Base-by-base conservation (phyloP, 1,140 invertebrate species). In the Solenopsis fugax region DNA sequence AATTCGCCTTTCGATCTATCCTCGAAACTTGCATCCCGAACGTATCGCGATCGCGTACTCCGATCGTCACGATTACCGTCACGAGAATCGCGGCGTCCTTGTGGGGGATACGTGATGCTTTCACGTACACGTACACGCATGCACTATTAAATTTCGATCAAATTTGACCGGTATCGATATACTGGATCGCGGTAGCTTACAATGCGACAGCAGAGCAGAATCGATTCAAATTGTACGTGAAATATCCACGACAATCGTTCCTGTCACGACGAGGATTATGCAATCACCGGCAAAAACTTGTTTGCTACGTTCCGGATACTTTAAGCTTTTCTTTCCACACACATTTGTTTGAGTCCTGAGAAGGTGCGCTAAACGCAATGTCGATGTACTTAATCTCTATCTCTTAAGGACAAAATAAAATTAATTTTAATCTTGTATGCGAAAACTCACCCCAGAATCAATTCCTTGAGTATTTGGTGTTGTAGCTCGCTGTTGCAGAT, bases 391-490 rank as follows among this genome's bases (percentile, higher is more conserved):
- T 34, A 13, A 56, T 60, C n/a, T 67, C 41, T 65, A 29, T 34
- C 73, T 9, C 34, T 82, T 50, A 34, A n/a, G 6, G 4, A 29
- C 24, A 6, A 58, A 48, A 29, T 72, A 48, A 50, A 56, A 67
- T 54, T 52, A 81, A 54, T 73, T 52, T 12, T 18, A 50, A 58
- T 12, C 2, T 5, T 58, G 13, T 41, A 58, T 34, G 16, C 54
- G 52, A 75, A 65, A 54, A 94, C 95, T 93, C 87, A 95, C 95
- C 93, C 94, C 94, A 90, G 94, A 94, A 90, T 95, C 95, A 87
- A 95, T 95, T 90, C 94, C 95, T 94, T 95, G 95, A 93, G 94
- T 94, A 94, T 95, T 95, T 92, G 95, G 95, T 88, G 95, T 95
- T 69, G 95, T 95, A 69, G 95, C 95, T 93, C 95, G 93, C 93